A percentile compares a stretch with the other conserved stretches of the same genome.
phyloP scores from a whole-genome alignment of 2,888 invertebrate species.

The Busseola fusca region DNA sequence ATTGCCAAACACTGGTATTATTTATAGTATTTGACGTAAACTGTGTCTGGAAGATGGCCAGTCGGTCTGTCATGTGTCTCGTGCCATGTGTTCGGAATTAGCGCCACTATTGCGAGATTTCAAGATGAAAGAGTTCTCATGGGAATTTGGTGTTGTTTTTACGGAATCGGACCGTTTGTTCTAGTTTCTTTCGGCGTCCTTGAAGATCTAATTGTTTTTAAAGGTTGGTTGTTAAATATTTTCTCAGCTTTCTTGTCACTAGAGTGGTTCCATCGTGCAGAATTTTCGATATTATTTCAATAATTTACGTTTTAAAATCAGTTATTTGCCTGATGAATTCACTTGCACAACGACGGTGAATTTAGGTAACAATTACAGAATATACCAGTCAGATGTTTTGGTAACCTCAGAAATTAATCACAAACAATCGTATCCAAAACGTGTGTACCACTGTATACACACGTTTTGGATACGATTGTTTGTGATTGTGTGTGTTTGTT shows the following conservation, averaged over 20 bases:
- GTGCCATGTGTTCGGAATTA: slow-evolving; percentile 48
- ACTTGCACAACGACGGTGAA: neutral
- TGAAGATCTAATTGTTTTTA: slow-evolving; percentile 14
- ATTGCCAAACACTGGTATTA: slow-evolving; percentile 78
- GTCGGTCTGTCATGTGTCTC: slow-evolving; percentile 59
- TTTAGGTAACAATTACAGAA: neutral
- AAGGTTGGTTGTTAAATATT: neutral
- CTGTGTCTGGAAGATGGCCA: slow-evolving; percentile 74
- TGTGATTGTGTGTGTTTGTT: too few relatives aligned
- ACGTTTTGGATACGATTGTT: too few relatives aligned
- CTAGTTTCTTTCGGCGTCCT: neutral
- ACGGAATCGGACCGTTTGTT: slow-evolving; percentile 8
- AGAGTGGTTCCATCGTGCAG: neutral
- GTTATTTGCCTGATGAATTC: neutral
- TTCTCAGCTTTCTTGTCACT: neutral
- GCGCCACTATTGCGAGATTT: slow-evolving; percentile 38
- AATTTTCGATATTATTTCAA: neutral
- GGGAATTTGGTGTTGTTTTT: slow-evolving; percentile 25
- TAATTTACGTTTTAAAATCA: neutral
- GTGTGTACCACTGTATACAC: too few relatives aligned
- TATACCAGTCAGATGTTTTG: too few relatives aligned
- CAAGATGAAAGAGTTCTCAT: slow-evolving; percentile 21
- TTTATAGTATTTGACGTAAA: slow-evolving; percentile 80
- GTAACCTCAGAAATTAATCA: too few relatives aligned
- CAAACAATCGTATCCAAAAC: too few relatives aligned